Base-by-base conservation (phyloP, 1,140 invertebrate genomes). In the Hyles euphorbiae region DNA sequence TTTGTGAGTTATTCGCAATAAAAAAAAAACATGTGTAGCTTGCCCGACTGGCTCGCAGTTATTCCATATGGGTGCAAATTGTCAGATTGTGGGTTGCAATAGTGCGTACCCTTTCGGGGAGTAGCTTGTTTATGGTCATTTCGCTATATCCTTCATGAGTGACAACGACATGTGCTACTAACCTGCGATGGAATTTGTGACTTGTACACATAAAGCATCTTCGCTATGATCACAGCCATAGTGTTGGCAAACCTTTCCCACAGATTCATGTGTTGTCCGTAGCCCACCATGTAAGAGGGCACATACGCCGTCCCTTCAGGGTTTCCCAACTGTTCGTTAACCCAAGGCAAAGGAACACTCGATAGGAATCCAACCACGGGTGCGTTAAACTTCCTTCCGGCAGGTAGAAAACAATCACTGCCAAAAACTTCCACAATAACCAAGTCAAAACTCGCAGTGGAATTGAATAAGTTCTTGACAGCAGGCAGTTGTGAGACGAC, bases 351-450 rank as follows among this genome's bases (percentile, higher is more conserved):
- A 1, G 92, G 83, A 3, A 90, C 89, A 43, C 90, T 89, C 2
- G 92, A 91, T 51, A 91, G 89, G 0, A 92, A 69, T 0, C 91
- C 91, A 5, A 93, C 86, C 5, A 91, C 82, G 0, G 92, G 93
- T 4, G 92, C 85, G 22, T 91, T 89, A 55, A 91, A 90, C 43
- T 89, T 79, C 63, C 90, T 81, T 2, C 91, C 89, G 7, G 93
- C 68, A 0, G 91, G 91, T 8, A 87, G 72, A 56, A 89, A 91
- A 68, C 91, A 92, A 59, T 95, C 93, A 0, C 90, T 91, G 34
- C 91, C 92, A 65, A 95, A 95, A n/a, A 90, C 90, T 76, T 95
- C 93, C 0, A 91, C 92, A 9, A 95, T 83, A 1, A 95, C 75
- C 2, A 95, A 46, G 65, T 95, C 94, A 59, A 92, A 95, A 5